phyloP scores from a whole-genome alignment of 1,140 invertebrate species.

The Planococcus citri region DNA sequence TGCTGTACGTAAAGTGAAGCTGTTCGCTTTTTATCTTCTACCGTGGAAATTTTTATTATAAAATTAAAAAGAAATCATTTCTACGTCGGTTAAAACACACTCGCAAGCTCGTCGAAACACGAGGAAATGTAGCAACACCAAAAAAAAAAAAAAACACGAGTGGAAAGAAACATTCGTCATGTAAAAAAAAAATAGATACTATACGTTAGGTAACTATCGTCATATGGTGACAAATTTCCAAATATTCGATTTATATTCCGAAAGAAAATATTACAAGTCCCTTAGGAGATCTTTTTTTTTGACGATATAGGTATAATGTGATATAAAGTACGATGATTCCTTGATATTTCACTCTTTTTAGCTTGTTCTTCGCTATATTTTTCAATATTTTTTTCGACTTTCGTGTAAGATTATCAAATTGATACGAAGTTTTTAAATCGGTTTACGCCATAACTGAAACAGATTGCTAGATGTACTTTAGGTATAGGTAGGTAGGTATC shows the following conservation, averaged over 20 bases:
- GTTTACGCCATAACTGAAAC: neutral
- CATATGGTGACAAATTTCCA: conserved; percentile 6
- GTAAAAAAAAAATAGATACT: neutral
- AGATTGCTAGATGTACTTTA: neutral
- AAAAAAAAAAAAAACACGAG: neutral
- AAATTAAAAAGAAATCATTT: conserved; percentile 2
- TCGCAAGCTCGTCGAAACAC: neutral
- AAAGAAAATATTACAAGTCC: conserved; percentile 8
- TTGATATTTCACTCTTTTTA: neutral
- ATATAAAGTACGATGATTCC: neutral
- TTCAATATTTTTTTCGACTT: neutral
- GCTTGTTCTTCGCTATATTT: neutral
- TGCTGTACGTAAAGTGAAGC: neutral
- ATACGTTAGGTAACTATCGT: neutral
- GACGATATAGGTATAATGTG: neutral
- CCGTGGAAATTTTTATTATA: neutral
- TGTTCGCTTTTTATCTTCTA: neutral
- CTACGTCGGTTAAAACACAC: neutral
- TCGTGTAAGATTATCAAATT: neutral
- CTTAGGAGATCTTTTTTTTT: neutral
- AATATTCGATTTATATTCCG: conserved; percentile 8
- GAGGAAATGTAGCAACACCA: neutral
- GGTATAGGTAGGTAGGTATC: no score
- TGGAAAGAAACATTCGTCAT: neutral
- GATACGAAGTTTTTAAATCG: neutral